Evolutionary conservation across 2,888 invertebrate species (phyloP).

Genomic region (Gymnocheta viridis): DNA sequence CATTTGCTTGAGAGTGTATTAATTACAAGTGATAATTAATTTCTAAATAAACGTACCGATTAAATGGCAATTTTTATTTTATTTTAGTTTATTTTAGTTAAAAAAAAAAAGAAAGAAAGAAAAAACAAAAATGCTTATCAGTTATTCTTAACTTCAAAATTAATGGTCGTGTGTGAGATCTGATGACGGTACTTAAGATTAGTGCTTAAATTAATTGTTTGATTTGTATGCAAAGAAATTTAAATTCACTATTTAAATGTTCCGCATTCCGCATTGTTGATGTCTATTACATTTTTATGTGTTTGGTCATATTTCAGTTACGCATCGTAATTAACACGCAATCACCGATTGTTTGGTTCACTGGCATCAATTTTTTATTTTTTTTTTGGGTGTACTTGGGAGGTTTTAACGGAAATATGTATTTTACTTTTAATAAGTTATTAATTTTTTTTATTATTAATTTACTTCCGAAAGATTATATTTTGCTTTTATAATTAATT

Average conservation of each 20-base stretch:
- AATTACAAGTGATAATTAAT: conserved; percentile 23
- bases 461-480: conserved; percentile 41
- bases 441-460: conserved; percentile 17
- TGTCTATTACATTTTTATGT: background rate
- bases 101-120: too few relatives aligned
- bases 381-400: conserved; percentile 24
- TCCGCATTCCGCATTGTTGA: conserved; percentile 54
- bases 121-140: conserved; percentile 12
- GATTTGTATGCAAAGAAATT: conserved; percentile 6
- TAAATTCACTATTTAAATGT: conserved; percentile 10
- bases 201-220: conserved; percentile 13
- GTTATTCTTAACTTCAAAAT: conserved; percentile 18
- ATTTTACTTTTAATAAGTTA: conserved; percentile 3
- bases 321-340: conserved; percentile 57
- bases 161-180: background rate
- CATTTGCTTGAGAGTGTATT: background rate
- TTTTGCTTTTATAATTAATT: conserved; percentile 18
- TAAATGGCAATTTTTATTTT: background rate
- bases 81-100: too few relatives aligned
- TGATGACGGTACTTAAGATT: conserved; percentile 3
- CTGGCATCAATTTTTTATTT: conserved; percentile 31
- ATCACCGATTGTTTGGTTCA: conserved; percentile 2
- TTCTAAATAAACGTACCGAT: conserved; percentile 9
- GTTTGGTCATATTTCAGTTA: conserved; percentile 36
- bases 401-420: conserved; percentile 29